A percentile compares a stretch with the other conserved stretches of the same genome.
These are phyloP conservation scores for Synanthedon andrenaeformis DNA, from an alignment of 2,888 invertebrate species.

Conservation along the genomic window DNA sequence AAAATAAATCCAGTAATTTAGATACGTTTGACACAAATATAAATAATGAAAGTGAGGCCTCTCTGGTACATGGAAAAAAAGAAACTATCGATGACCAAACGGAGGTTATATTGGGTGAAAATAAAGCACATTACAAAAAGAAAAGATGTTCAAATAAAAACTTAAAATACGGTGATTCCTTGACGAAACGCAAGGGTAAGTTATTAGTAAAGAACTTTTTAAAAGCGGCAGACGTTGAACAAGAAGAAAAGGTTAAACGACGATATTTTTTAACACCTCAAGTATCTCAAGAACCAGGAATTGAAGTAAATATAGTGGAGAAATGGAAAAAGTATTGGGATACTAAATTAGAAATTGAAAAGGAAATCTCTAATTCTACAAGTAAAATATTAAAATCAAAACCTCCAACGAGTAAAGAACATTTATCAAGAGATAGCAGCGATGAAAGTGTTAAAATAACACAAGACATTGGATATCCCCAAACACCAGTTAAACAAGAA, in stretches of 20 bases:
- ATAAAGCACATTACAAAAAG: slow-evolving; percentile 35
- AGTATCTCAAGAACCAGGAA: slow-evolving; percentile 1
- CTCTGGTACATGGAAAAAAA: slow-evolving; percentile 59
- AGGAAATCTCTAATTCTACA: slow-evolving; percentile 9
- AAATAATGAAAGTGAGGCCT: slow-evolving; percentile 30
- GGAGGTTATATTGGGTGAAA: slow-evolving; percentile 49
- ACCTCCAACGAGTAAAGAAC: slow-evolving; percentile 12
- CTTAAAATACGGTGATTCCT: slow-evolving; percentile 48
- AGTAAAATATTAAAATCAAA: slow-evolving; percentile 8
- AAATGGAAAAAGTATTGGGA: slow-evolving; percentile 63
- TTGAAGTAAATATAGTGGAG: slow-evolving; percentile 19
- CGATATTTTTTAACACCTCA: background rate
- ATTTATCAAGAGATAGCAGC: slow-evolving; percentile 6
- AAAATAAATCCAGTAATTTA: slow-evolving; percentile 14
- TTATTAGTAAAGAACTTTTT: slow-evolving; percentile 51
- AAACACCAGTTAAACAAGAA: slow-evolving; percentile 39
- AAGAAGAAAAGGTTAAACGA: background rate
- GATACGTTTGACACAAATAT: slow-evolving; percentile 28
- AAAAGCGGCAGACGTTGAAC: slow-evolving; percentile 24
- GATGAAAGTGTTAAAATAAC: slow-evolving; percentile 7
- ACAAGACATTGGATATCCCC: background rate
- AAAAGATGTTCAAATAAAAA: slow-evolving; percentile 37
- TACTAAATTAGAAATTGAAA: slow-evolving; percentile 39
- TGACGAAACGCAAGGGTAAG: slow-evolving; percentile 54
- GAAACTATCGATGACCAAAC: slow-evolving; percentile 65